These are phyloP conservation scores for Tricholauxania praeusta DNA, from an alignment of 2,888 invertebrate species.

Conservation along the genomic window DNA sequence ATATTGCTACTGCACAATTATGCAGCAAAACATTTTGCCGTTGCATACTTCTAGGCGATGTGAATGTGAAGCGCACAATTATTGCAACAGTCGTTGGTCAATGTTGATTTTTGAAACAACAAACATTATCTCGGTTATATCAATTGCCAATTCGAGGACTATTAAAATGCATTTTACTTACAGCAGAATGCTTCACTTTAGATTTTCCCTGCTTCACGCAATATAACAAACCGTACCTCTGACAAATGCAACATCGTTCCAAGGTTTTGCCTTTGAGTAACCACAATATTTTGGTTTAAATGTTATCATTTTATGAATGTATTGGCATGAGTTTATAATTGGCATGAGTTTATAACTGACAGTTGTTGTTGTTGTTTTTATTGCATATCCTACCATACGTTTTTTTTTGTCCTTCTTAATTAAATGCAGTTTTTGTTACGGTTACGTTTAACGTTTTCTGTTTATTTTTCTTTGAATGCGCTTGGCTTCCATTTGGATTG, in stretches of 20 bases:
- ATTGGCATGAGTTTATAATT: not conserved
- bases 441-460: not conserved
- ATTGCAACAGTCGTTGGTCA: no score
- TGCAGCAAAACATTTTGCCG: constrained; percentile 32
- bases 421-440: constrained; percentile 20
- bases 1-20: not conserved
- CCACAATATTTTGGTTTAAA: constrained; percentile 26
- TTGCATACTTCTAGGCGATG: constrained; percentile 45
- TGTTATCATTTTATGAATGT: not conserved
- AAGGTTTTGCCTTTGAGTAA: constrained; percentile 1
- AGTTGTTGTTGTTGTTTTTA: constrained; percentile 26
- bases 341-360: not conserved
- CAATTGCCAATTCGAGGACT: constrained; percentile 23
- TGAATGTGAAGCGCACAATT: not conserved
- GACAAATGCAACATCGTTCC: not conserved
- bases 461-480: constrained; percentile 22
- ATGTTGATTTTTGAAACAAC: constrained; percentile 47
- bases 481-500: constrained; percentile 19
- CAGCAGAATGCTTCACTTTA: no score
- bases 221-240: no score
- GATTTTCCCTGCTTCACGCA: no score
- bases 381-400: not conserved
- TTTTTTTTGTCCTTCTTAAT: not conserved
- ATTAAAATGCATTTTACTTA: constrained; percentile 28
- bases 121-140: constrained; percentile 33